phyloP scores from a whole-genome alignment of 2,888 invertebrate genomes.

The Agrotis ipsilon region DNA sequence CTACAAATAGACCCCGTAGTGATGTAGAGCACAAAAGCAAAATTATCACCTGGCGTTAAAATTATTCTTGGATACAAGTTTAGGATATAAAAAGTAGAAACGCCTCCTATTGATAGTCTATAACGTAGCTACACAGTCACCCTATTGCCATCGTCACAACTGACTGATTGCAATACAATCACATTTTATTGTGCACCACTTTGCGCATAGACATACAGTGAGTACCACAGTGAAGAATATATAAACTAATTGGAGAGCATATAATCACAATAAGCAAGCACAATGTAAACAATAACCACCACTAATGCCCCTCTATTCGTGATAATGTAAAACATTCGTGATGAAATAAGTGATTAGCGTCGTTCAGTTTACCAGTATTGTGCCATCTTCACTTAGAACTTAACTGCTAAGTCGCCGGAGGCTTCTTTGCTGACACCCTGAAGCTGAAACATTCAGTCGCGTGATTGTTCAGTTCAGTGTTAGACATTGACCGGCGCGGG shows the following conservation, averaged over 20 bases:
- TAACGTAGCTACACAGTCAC: neutral
- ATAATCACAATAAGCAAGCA: conserved; percentile 23
- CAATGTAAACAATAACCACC: conserved; percentile 40
- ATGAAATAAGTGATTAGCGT: conserved; percentile 52
- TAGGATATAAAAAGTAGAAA: conserved; percentile 4
- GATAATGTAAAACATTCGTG: conserved; percentile 44
- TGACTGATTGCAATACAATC: conserved; percentile 19
- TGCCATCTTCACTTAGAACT: conserved; percentile 66
- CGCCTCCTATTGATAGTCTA: neutral
- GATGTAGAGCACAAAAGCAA: conserved; percentile 7
- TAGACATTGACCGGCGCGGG: conserved; percentile 71
- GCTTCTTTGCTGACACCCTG: conserved; percentile 69
- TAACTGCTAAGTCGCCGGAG: conserved; percentile 68
- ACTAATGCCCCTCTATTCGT: conserved; percentile 46
- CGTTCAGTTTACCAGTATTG: conserved; percentile 49
- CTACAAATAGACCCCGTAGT: neutral
- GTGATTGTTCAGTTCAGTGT: conserved; percentile 69
- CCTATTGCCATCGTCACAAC: neutral
- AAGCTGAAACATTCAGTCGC: conserved; percentile 66
- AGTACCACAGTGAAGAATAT: conserved; percentile 31
- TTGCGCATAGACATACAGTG: conserved; percentile 21
- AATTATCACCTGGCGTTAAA: conserved; percentile 1
- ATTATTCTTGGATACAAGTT: neutral
- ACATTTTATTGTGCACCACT: conserved; percentile 32
- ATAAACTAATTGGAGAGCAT: conserved; percentile 37